A percentile compares a stretch with the other conserved stretches of the same genome.
Conservation (phyloP, 2,113 vertebrate genomes). For the Bothrops jararaca region DNA sequence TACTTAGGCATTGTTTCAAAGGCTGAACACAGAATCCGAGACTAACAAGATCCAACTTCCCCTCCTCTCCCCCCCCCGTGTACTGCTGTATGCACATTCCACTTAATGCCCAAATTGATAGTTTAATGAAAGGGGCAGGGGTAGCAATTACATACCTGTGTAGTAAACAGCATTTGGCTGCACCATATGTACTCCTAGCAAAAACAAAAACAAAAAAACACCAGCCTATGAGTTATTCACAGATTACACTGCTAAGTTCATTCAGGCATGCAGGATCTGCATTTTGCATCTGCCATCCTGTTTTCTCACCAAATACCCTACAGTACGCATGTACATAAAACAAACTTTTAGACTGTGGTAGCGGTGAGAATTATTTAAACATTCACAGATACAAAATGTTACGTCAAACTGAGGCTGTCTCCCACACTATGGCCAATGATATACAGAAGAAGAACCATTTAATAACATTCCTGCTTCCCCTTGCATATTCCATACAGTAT, state of each 20-base stretch:
- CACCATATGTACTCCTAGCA: background rate
- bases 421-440: background rate
- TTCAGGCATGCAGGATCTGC: background rate
- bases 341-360: background rate
- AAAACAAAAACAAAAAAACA: background rate
- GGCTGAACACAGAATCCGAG: background rate
- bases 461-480: background rate
- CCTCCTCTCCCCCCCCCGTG: no score
- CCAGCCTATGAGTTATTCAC: background rate
- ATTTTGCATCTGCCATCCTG: background rate
- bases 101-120: background rate
- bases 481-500: background rate
- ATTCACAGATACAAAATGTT: background rate
- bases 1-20: background rate
- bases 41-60: background rate
- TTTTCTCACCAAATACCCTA: background rate
- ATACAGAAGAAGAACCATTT: background rate
- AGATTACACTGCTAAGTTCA: background rate
- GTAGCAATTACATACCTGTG: background rate
- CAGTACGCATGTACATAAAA: background rate
- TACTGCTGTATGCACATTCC: background rate
- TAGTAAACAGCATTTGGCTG: background rate
- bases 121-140: background rate
- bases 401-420: background rate
- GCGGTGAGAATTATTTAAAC: no score